Evolutionary conservation across 2,113 vertebrate species (phyloP).

Genomic region (Isichthys henryi): DNA sequence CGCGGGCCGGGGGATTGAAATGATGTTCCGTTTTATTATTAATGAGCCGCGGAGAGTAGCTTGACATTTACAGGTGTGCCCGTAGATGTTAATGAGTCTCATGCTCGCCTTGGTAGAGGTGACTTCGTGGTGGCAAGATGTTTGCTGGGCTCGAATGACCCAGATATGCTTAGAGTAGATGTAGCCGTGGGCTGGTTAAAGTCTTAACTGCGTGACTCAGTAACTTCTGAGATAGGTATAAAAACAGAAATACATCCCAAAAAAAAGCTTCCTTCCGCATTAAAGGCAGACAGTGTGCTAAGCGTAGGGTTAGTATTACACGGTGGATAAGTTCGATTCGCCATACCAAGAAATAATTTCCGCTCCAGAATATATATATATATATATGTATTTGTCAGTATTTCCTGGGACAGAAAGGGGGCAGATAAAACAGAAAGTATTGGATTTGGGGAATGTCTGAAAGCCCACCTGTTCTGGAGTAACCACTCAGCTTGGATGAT

Average conservation of each 20-base stretch:
- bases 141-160: conserved; percentile 22
- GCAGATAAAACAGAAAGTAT: not conserved
- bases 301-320: not conserved
- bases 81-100: conserved; percentile 57
- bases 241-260: not conserved
- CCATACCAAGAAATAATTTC: not conserved
- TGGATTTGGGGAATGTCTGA: not conserved
- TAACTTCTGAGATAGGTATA: conserved; percentile 25
- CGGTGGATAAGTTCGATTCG: not conserved
- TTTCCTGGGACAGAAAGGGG: not conserved
- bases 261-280: not conserved
- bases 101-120: conserved; percentile 5
- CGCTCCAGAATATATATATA: not conserved
- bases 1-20: conserved; percentile 51
- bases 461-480: not conserved
- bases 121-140: conserved; percentile 6
- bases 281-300: not conserved
- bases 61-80: conserved; percentile 61
- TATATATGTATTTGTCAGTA: not conserved
- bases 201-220: conserved; percentile 13
- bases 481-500: not conserved
- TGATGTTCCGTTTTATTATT: conserved; percentile 59
- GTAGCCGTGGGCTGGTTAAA: not conserved
- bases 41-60: conserved; percentile 53
- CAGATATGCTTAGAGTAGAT: conserved; percentile 4